A percentile compares a stretch with the other conserved stretches of the same genome.
Conservation (phyloP, 1,140 invertebrate genomes). For the Neodiprion virginianus region DNA sequence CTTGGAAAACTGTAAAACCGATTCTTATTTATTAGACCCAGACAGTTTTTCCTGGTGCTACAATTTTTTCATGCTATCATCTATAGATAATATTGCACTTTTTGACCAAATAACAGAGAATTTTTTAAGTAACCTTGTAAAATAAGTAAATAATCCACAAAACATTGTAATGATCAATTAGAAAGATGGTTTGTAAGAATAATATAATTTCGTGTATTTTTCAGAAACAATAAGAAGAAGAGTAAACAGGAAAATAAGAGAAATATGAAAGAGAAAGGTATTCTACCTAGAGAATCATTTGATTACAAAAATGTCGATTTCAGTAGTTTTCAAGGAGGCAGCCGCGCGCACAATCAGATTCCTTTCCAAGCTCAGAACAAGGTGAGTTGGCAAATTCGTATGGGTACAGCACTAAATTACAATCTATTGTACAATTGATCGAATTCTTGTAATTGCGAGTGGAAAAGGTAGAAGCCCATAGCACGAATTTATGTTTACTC, state of each 20-base stretch:
- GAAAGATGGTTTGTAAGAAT: too few species aligned
- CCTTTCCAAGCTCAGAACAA: slow-evolving; percentile 4
- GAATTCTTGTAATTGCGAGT: neutral
- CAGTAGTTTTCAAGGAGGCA: slow-evolving; percentile 53
- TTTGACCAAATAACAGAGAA: too few species aligned
- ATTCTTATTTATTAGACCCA: too few species aligned
- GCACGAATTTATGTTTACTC: neutral
- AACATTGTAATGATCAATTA: too few species aligned
- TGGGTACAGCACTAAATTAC: neutral
- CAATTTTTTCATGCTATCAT: too few species aligned
- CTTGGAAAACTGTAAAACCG: neutral
- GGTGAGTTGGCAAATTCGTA: neutral
- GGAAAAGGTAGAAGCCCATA: too few species aligned
- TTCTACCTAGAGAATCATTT: slow-evolving; percentile 43
- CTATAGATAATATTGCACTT: too few species aligned
- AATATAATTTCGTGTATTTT: neutral
- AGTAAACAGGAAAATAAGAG: slow-evolving; percentile 34
- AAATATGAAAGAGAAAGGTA: slow-evolving; percentile 36
- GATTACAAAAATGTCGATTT: slow-evolving; percentile 50
- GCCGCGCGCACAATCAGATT: slow-evolving; percentile 15
- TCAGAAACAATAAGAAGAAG: slow-evolving; percentile 33
- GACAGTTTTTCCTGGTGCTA: too few species aligned
- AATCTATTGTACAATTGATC: neutral
- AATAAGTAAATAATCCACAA: too few species aligned
- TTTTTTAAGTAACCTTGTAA: too few species aligned